phyloP scores from a whole-genome alignment of 2,888 invertebrate genomes.

The Azorinus chamasolen region DNA sequence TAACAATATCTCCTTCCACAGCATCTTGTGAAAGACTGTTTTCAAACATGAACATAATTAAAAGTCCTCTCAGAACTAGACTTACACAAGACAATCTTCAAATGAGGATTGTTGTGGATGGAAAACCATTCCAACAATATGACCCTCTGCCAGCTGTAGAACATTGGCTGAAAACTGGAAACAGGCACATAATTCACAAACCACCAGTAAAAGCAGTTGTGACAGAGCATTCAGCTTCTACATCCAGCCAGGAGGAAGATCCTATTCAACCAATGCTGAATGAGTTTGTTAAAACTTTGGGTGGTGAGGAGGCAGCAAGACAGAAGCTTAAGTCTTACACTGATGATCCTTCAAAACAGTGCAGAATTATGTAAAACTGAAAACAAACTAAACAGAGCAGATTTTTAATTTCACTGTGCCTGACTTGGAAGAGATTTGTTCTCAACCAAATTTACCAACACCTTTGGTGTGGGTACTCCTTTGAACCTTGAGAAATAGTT shows the following conservation, averaged over 20 bases:
- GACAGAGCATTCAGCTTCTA: no score
- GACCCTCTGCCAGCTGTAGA: conserved; percentile 24
- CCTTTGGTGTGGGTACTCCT: no score
- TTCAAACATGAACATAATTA: conserved; percentile 29
- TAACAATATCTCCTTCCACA: conserved; percentile 30
- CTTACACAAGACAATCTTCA: conserved; percentile 39
- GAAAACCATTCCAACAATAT: conserved; percentile 15
- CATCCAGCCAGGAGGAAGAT: neutral
- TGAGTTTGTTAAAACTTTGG: conserved; percentile 23
- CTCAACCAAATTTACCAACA: no score
- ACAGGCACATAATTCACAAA: conserved; percentile 33
- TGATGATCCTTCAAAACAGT: no score
- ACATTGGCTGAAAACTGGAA: conserved; percentile 22
- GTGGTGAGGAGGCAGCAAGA: conserved; percentile 34
- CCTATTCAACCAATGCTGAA: conserved; percentile 17
- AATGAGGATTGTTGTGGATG: conserved; percentile 28
- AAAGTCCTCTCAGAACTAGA: conserved; percentile 19
- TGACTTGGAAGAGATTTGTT: no score
- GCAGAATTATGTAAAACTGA: no score
- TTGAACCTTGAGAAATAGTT: no score
- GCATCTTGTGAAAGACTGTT: conserved; percentile 33
- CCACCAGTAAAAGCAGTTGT: conserved; percentile 23
- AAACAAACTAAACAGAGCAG: no score
- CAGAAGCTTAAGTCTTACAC: no score
- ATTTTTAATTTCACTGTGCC: no score